Conservation (phyloP, 2,888 invertebrate species). For the Sarcophaga rosellei region DNA sequence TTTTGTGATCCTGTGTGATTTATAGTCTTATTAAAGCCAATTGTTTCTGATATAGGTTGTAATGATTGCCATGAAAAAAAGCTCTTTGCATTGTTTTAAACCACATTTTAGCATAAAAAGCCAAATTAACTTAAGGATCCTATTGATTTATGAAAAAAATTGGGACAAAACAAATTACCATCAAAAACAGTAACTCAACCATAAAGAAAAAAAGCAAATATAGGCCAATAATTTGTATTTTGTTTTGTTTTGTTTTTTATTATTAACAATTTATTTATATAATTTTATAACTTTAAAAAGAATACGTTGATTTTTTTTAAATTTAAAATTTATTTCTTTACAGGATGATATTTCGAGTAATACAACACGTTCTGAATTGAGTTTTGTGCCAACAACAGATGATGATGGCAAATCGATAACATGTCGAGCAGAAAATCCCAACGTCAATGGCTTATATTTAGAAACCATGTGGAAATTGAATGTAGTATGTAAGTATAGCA, state of each 20-base stretch:
- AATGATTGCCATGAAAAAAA: too few species aligned
- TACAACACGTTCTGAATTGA: conserved; percentile 91
- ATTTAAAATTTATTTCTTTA: conserved; percentile 30
- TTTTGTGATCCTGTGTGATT: too few species aligned
- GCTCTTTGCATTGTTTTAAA: too few species aligned
- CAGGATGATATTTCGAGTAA: conserved; percentile 92
- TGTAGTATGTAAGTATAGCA: conserved; percentile 91
- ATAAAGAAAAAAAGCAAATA: too few species aligned
- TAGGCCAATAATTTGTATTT: too few species aligned
- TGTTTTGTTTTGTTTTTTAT: not conserved
- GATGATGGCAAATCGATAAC: conserved; percentile 94
- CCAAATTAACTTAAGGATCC: conserved; percentile 28
- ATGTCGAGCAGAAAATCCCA: conserved; percentile 95
- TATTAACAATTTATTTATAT: conserved; percentile 18
- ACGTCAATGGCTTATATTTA: conserved; percentile 90
- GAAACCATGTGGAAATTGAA: conserved; percentile 94
- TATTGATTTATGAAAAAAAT: conserved; percentile 27
- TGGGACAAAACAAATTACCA: not conserved
- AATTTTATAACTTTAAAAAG: conserved; percentile 33
- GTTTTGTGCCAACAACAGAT: conserved; percentile 93
- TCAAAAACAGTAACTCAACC: not conserved
- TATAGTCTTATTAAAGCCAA: too few species aligned
- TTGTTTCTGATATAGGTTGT: too few species aligned
- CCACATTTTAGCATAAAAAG: too few species aligned
- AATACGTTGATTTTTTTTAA: conserved; percentile 27